A percentile compares a stretch with the other conserved stretches of the same genome.
Evolutionary conservation across 2,797 vertebrate genomes (phyloP).

Genomic region (Cynopterus sphinx): DNA sequence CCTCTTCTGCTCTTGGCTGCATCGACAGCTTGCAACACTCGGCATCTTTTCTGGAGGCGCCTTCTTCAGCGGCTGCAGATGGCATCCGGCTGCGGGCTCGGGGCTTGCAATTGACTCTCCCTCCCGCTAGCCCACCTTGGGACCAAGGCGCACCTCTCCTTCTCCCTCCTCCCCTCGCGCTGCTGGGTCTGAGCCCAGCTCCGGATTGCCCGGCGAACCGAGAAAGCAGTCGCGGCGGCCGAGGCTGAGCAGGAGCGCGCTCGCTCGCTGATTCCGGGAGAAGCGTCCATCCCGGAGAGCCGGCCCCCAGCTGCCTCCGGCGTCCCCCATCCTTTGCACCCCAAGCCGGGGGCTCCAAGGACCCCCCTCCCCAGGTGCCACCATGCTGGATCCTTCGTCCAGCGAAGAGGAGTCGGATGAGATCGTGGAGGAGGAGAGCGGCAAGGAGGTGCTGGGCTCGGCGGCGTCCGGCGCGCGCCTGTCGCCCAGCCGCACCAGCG

Average conservation of each 20-base stretch:
- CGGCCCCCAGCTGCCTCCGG: slow-evolving; percentile 55
- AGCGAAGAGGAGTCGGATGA: slow-evolving; percentile 97
- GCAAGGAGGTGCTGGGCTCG: slow-evolving; percentile 91
- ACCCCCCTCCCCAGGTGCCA: slow-evolving; percentile 58
- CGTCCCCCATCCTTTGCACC: slow-evolving; percentile 42
- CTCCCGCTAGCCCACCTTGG: slow-evolving; percentile 37
- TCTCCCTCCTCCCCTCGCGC: slow-evolving; percentile 58
- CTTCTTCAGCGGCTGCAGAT: slow-evolving; percentile 80
- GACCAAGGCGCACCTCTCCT: slow-evolving; percentile 33
- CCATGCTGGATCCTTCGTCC: slow-evolving; percentile 97
- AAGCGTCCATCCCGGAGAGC: slow-evolving; percentile 49
- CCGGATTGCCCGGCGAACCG: neutral
- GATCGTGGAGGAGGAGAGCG: slow-evolving; percentile 91
- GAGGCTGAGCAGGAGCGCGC: slow-evolving; percentile 51
- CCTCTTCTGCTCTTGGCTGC: slow-evolving; percentile 87
- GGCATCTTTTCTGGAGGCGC: slow-evolving; percentile 82
- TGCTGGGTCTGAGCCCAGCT: slow-evolving; percentile 63
- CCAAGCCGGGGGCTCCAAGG: slow-evolving; percentile 16
- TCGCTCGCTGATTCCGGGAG: slow-evolving; percentile 28
- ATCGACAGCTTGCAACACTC: slow-evolving; percentile 84
- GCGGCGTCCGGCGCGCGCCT: slow-evolving; percentile 88
- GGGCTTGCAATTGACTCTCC: slow-evolving; percentile 72
- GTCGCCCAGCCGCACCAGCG: slow-evolving; percentile 90
- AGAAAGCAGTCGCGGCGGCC: slow-evolving; percentile 57
- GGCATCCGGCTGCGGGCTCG: slow-evolving; percentile 67